Conservation (phyloP, 2,888 invertebrate genomes). For the Diogma glabrata region DNA sequence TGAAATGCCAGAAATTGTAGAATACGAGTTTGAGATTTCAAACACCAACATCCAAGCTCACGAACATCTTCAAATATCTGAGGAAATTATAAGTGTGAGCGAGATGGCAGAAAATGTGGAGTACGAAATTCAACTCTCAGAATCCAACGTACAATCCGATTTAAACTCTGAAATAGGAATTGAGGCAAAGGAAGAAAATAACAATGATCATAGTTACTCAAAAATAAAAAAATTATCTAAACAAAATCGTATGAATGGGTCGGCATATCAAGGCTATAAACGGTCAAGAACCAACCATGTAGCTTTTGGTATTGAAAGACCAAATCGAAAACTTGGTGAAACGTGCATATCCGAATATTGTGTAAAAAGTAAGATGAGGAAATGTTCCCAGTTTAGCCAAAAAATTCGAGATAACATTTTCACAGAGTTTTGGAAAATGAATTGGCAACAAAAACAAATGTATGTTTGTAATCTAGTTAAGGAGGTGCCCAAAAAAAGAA, state of each 20-base stretch:
- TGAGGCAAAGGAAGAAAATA: too few species aligned
- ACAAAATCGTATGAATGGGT: constrained; percentile 6
- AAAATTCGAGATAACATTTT: neutral
- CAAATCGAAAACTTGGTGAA: constrained; percentile 6
- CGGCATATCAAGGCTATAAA: neutral
- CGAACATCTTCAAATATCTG: neutral
- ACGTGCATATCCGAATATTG: neutral
- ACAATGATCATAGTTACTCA: neutral
- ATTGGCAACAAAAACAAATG: neutral
- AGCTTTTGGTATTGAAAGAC: constrained; percentile 5
- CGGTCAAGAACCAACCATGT: neutral
- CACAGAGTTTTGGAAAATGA: neutral
- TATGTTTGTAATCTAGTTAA: neutral
- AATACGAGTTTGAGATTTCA: neutral
- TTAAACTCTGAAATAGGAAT: too few species aligned
- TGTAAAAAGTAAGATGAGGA: neutral
- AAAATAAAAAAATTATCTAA: neutral
- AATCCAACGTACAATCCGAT: neutral
- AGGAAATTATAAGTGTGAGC: neutral
- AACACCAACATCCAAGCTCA: neutral
- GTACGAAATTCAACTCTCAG: neutral
- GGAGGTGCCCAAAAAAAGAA: neutral
- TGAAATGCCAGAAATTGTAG: neutral
- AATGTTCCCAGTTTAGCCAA: neutral
- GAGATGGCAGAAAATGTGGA: neutral